Conservation (phyloP, 2,797 vertebrate genomes). For the Brotula barbata region DNA sequence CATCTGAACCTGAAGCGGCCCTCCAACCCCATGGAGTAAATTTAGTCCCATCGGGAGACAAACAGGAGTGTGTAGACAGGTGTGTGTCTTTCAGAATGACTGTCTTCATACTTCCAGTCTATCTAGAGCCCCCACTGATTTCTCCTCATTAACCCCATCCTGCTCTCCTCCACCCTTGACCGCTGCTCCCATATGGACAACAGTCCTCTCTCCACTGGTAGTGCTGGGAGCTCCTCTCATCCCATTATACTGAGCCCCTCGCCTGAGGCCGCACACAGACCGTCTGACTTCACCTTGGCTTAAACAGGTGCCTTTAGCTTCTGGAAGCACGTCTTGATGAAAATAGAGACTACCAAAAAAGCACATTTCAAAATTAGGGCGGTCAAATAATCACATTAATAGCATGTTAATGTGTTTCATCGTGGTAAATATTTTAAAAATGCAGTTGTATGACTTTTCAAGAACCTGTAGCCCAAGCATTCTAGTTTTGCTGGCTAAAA, state of each 20-base stretch:
- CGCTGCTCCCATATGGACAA: conserved; percentile 63
- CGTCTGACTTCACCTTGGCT: conserved; percentile 25
- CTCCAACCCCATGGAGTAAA: conserved; percentile 11
- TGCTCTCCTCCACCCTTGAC: conserved; percentile 67
- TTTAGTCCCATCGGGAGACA: conserved; percentile 11
- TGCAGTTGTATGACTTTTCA: no score
- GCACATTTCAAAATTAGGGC: no score
- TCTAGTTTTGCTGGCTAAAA: no score
- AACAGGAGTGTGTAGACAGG: not conserved
- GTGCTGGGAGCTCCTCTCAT: conserved; percentile 8
- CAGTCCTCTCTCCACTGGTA: conserved; percentile 36
- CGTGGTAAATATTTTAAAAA: no score
- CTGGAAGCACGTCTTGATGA: no score
- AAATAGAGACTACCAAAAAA: no score
- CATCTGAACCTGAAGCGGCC: conserved; percentile 7
- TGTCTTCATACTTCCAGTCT: conserved; percentile 34
- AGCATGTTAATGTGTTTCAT: no score
- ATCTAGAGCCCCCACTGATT: conserved; percentile 58
- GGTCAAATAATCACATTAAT: no score
- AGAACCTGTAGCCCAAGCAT: no score
- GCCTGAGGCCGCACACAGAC: conserved; percentile 9
- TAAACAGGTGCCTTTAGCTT: not conserved
- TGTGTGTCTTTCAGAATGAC: not conserved
- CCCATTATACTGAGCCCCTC: not conserved
- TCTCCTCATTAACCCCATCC: conserved; percentile 73